Evolutionary conservation across 2,113 vertebrate genomes (phyloP).

Genomic region (human): GRCh38 chr6:68657501-68658000

Average conservation of each 20-base stretch:
- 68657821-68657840: background rate
- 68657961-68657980: background rate
- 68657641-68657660: conserved; percentile 5
- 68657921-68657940: background rate
- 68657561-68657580: background rate
- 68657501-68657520: background rate
- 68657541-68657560: background rate
- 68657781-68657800: background rate
- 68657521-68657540: background rate
- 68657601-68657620: conserved; percentile 33
- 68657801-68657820: background rate
- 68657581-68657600: conserved; percentile 24
- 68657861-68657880: background rate
- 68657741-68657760: conserved; percentile 34
- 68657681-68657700: conserved; percentile 40
- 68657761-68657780: background rate
- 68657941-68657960: background rate
- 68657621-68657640: background rate
- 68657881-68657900: background rate
- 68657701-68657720: conserved; percentile 28
- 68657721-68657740: conserved; percentile 54
- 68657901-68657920: background rate
- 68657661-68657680: conserved; percentile 29
- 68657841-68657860: background rate
- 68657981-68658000: background rate